These are phyloP conservation scores for Formicarius rufipectus DNA, from an alignment of 2,113 vertebrate genomes.

Conservation along the genomic window DNA sequence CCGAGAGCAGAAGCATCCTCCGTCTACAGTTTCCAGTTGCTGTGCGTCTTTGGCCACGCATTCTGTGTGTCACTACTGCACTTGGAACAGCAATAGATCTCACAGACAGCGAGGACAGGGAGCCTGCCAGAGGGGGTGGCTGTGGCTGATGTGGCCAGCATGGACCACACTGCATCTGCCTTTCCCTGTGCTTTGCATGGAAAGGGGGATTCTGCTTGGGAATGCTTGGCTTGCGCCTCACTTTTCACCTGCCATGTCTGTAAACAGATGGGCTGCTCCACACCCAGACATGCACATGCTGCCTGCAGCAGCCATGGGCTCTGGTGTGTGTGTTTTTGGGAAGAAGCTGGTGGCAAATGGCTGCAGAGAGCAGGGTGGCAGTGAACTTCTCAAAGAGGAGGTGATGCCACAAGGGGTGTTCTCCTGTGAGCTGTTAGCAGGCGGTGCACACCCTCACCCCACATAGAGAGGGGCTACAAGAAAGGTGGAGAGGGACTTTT, in stretches of 20 bases:
- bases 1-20: not conserved
- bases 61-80: not conserved
- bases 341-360: not conserved
- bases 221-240: not conserved
- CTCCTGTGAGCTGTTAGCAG: not conserved
- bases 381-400: not conserved
- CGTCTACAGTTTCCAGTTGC: not conserved
- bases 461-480: not conserved
- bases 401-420: accelerated
- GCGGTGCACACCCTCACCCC: not conserved
- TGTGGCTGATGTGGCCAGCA: not conserved
- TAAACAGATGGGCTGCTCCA: not conserved
- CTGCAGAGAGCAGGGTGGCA: not conserved
- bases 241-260: accelerated
- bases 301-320: not conserved
- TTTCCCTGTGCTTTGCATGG: accelerated
- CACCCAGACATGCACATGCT: not conserved
- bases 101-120: not conserved
- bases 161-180: not conserved
- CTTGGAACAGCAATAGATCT: not conserved
- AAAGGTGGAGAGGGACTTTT: not conserved
- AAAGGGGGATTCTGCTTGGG: not conserved
- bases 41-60: not conserved
- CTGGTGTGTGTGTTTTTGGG: not conserved
- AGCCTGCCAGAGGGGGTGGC: not conserved